A percentile compares a stretch with the other conserved stretches of the same genome.
phyloP scores from a whole-genome alignment of 2,113 vertebrate species.

The Phylloscopus trochiloides region DNA sequence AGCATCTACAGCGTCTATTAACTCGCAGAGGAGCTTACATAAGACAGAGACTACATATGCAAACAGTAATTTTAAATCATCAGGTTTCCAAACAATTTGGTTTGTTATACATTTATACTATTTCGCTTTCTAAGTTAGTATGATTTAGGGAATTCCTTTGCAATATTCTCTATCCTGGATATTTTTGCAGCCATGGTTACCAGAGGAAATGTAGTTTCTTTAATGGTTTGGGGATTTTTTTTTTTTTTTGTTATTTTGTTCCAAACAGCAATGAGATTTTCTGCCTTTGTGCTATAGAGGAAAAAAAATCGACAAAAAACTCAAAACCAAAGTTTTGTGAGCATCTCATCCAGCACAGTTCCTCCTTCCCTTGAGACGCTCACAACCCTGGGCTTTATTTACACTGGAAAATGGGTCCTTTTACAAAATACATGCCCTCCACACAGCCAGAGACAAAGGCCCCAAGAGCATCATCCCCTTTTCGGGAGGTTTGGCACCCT shows the following conservation, averaged over 20 bases:
- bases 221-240: neutral
- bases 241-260: neutral
- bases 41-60: neutral
- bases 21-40: neutral
- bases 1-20: neutral
- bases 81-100: neutral
- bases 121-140: neutral
- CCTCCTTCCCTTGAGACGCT: neutral
- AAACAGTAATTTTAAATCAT: neutral
- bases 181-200: constrained; percentile 7
- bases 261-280: neutral
- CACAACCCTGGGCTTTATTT: neutral
- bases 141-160: neutral
- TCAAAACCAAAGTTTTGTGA: neutral
- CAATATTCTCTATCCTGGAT: neutral
- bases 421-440: neutral
- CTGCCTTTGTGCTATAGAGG: neutral
- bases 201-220: neutral
- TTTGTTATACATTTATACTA: neutral
- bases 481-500: neutral
- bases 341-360: neutral
- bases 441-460: neutral
- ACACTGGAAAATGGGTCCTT: neutral
- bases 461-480: neutral
- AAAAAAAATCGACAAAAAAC: neutral